These are phyloP conservation scores for Phrynocephalus vlangalii DNA, from an alignment of 2,797 vertebrate species.

Conservation along the genomic window DNA sequence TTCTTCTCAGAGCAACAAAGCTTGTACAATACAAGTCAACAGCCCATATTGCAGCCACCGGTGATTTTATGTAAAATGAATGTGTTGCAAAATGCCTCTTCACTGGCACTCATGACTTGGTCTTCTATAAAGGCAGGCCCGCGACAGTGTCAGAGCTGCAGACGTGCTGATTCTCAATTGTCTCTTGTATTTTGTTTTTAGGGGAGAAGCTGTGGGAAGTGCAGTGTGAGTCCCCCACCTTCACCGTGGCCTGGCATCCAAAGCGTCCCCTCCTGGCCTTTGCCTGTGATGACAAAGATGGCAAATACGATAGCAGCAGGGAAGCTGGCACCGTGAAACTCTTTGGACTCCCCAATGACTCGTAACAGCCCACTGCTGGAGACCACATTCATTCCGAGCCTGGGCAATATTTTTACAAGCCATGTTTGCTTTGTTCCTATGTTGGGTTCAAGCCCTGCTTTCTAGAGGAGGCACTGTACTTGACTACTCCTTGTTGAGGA, in stretches of 20 bases:
- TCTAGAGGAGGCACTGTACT: neutral
- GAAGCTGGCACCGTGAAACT: slow-evolving; percentile 97
- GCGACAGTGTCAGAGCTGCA: neutral
- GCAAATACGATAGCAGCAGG: slow-evolving; percentile 96
- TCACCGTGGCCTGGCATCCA: slow-evolving; percentile 98
- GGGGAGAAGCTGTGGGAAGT: slow-evolving; percentile 99
- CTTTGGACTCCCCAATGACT: slow-evolving; percentile 95
- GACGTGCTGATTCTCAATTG: neutral
- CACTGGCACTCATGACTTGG: neutral
- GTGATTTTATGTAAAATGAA: slow-evolving; percentile 2
- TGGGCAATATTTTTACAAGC: slow-evolving; percentile 3
- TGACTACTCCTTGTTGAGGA: rapidly evolving
- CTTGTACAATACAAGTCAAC: slow-evolving; percentile 34
- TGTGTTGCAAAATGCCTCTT: neutral
- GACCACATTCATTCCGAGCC: neutral
- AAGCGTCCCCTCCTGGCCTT: slow-evolving; percentile 94
- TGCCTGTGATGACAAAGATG: slow-evolving; percentile 97
- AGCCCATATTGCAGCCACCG: slow-evolving; percentile 30
- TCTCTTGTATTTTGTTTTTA: slow-evolving; percentile 65
- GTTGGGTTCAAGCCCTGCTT: neutral
- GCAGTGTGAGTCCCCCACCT: slow-evolving; percentile 97
- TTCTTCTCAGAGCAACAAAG: slow-evolving; percentile 9
- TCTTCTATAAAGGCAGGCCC: neutral
- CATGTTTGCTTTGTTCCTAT: neutral
- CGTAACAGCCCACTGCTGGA: slow-evolving; percentile 69